Evolutionary conservation across 2,888 invertebrate genomes (phyloP).

Genomic region (Flexamia atlantica): DNA sequence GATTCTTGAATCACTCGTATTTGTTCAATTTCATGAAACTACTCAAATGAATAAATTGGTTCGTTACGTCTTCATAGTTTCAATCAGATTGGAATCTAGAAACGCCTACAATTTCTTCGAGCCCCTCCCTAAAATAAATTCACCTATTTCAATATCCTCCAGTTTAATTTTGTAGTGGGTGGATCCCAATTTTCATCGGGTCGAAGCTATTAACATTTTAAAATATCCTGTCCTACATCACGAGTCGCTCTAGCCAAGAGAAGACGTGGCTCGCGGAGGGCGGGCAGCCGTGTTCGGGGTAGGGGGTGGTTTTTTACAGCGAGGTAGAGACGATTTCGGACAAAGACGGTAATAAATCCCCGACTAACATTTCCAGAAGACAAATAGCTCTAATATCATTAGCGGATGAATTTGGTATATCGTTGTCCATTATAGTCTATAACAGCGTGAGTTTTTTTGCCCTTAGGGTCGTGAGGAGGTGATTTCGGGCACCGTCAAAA

Average conservation of each 20-base stretch:
- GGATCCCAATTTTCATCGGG: background rate
- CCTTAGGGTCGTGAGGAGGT: background rate
- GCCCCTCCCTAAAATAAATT: too few relatives aligned
- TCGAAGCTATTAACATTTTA: background rate
- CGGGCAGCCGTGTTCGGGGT: background rate
- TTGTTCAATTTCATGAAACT: too few relatives aligned
- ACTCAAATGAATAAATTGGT: too few relatives aligned
- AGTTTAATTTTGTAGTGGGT: background rate
- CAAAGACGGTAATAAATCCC: conserved; percentile 2
- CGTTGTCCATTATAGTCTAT: background rate
- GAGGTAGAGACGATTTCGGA: background rate
- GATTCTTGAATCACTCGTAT: too few relatives aligned
- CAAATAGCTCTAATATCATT: conserved; percentile 39
- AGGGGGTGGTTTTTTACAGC: background rate
- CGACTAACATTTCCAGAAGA: conserved; percentile 10
- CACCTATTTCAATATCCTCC: too few relatives aligned
- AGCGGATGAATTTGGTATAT: conserved; percentile 14
- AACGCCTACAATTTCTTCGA: too few relatives aligned
- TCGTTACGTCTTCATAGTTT: too few relatives aligned
- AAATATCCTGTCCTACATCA: background rate
- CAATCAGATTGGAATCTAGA: too few relatives aligned
- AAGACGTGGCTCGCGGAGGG: background rate
- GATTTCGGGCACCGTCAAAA: background rate
- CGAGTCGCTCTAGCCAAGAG: background rate
- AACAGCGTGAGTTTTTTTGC: background rate